A percentile compares a stretch with the other conserved stretches of the same genome.
phyloP scores from a whole-genome alignment of 2,113 vertebrate species.

The Tretioscincus oriximinensis region DNA sequence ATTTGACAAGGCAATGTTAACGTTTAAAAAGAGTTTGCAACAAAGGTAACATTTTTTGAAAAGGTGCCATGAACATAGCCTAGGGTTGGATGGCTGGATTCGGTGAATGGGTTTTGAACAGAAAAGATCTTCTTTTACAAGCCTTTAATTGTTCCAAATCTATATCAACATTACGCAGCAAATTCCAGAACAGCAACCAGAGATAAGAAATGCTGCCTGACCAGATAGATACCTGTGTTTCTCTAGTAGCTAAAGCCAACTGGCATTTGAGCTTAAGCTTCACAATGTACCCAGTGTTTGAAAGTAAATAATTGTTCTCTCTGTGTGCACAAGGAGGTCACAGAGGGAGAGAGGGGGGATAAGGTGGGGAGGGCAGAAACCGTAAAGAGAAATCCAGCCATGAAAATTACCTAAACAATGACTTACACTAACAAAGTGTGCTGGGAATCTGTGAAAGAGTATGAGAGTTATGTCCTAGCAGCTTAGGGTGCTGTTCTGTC shows the following conservation, averaged over 20 bases:
- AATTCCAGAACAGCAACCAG: not conserved
- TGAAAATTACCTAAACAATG: not conserved
- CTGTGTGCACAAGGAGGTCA: not conserved
- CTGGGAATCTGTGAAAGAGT: not conserved
- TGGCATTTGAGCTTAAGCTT: not conserved
- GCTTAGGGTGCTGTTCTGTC: too few species aligned
- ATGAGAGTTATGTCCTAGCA: not conserved
- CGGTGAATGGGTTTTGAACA: not conserved
- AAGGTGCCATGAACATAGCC: not conserved
- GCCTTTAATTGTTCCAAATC: conserved; percentile 16
- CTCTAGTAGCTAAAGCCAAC: not conserved
- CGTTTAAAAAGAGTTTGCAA: too few species aligned
- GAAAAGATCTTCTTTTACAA: not conserved
- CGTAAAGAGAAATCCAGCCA: not conserved
- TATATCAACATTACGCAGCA: not conserved
- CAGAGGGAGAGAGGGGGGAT: not conserved
- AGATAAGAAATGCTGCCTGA: not conserved
- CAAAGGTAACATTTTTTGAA: not conserved
- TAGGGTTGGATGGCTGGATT: not conserved
- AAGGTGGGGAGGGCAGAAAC: not conserved
- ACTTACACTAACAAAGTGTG: not conserved
- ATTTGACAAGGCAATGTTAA: too few species aligned
- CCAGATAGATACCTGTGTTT: conserved; percentile 18
- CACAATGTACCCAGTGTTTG: not conserved
- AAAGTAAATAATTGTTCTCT: conserved; percentile 18